phyloP scores from a whole-genome alignment of 2,888 invertebrate species.

The Chouioia cunea region DNA sequence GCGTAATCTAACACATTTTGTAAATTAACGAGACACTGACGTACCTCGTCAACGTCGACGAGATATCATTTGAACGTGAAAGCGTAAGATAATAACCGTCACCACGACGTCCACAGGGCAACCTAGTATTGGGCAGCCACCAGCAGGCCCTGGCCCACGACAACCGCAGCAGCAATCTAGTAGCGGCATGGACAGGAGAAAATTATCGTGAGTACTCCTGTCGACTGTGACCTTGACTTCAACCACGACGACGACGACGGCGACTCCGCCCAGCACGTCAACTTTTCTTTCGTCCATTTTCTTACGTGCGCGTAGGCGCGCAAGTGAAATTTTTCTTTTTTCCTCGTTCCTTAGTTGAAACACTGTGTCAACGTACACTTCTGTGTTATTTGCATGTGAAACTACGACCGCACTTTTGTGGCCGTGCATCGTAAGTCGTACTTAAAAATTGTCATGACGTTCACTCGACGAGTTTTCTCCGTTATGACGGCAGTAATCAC shows the following conservation, averaged over 20 bases:
- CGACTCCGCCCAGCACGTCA: constrained; percentile 11
- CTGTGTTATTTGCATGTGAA: not conserved
- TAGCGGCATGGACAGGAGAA: constrained; percentile 41
- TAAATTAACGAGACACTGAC: too few species aligned
- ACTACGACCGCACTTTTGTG: not conserved
- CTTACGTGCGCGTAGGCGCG: constrained; percentile 26
- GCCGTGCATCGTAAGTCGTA: too few species aligned
- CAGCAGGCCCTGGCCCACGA: constrained; percentile 10
- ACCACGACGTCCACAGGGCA: constrained; percentile 11
- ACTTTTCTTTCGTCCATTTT: constrained; percentile 37
- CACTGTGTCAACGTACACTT: not conserved
- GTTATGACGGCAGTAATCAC: too few species aligned
- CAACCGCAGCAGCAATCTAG: constrained; percentile 2
- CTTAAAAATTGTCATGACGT: too few species aligned
- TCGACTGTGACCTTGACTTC: constrained; percentile 6
- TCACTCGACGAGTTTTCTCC: not conserved
- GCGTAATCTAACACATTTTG: constrained; percentile 9
- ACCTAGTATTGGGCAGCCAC: constrained; percentile 1
- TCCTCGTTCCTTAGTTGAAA: not conserved
- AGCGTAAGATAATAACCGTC: constrained; percentile 5
- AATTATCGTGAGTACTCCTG: constrained; percentile 42
- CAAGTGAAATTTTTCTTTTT: not conserved
- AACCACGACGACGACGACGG: not conserved
- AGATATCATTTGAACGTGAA: not conserved
- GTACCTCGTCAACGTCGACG: constrained; percentile 12